Percentiles rank a stretch among this genome's conserved stretches.
Evolutionary conservation across 2,888 invertebrate species (phyloP).

Genomic region (Diarsia brunnea): DNA sequence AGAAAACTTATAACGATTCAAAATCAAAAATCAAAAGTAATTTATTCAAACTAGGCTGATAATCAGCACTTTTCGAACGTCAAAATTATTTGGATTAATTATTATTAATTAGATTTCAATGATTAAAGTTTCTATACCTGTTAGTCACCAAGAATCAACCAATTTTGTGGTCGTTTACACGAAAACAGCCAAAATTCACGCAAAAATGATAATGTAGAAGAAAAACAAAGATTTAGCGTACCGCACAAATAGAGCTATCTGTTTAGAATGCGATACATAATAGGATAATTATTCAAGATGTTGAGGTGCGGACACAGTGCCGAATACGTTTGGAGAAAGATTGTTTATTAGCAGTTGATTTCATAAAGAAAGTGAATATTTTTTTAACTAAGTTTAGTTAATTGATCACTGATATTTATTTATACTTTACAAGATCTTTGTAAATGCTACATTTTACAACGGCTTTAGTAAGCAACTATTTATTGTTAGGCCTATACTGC

Average conservation of each 20-base stretch:
- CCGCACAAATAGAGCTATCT: constrained; percentile 84
- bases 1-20: not conserved
- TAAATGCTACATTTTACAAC: too few relatives aligned
- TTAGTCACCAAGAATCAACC: not conserved
- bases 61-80: too few relatives aligned
- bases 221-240: constrained; percentile 62
- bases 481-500: too few relatives aligned
- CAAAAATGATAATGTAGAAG: constrained; percentile 48
- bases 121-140: not conserved
- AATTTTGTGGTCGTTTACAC: not conserved
- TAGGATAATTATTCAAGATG: constrained; percentile 85
- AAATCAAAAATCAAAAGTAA: too few relatives aligned
- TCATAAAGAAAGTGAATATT: not conserved
- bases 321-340: constrained; percentile 2
- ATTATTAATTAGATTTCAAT: too few relatives aligned
- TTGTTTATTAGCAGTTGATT: not conserved
- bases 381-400: not conserved
- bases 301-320: constrained; percentile 62
- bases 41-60: too few relatives aligned
- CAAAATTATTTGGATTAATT: too few relatives aligned
- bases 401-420: too few relatives aligned
- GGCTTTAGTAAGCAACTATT: too few relatives aligned
- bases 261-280: constrained; percentile 78
- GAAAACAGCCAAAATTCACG: constrained; percentile 26
- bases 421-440: too few relatives aligned